A percentile compares a stretch with the other conserved stretches of the same genome.
These are phyloP conservation scores for Anguilla japonica DNA, from an alignment of 2,113 vertebrate genomes.

Conservation along the genomic window DNA sequence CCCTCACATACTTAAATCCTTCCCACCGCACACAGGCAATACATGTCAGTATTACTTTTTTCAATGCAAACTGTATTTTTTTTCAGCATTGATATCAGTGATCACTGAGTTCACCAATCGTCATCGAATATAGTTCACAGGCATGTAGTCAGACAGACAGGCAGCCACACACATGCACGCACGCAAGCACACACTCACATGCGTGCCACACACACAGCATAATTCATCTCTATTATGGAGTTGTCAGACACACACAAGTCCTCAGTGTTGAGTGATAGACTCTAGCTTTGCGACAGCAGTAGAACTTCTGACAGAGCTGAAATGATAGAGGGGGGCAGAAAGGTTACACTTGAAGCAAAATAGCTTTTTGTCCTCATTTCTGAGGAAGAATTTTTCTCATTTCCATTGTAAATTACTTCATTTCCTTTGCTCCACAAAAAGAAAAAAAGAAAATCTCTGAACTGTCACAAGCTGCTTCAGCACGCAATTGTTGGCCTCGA, in stretches of 20 bases:
- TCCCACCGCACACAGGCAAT: background rate
- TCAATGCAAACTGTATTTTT: too few species aligned
- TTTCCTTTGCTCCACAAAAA: background rate
- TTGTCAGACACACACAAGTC: background rate
- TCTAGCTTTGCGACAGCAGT: background rate
- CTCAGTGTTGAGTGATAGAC: background rate
- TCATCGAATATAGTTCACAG: too few species aligned
- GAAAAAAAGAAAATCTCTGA: background rate
- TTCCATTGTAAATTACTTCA: background rate
- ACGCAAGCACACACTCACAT: background rate
- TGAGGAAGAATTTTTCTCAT: background rate
- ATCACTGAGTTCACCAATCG: too few species aligned
- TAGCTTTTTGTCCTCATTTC: background rate
- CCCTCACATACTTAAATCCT: background rate
- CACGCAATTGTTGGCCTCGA: background rate
- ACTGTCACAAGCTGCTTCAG: background rate
- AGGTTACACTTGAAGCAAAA: constrained; percentile 1
- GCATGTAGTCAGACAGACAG: background rate
- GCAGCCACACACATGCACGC: background rate
- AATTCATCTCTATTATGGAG: background rate
- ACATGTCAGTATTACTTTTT: too few species aligned
- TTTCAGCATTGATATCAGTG: too few species aligned
- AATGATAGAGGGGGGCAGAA: background rate
- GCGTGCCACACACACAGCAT: background rate
- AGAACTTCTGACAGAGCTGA: background rate